Evolutionary conservation across 2,113 vertebrate species (phyloP), one percentile per base, ranked within the genome.

Genomic region (Tragelaphus scriptus): DNA sequence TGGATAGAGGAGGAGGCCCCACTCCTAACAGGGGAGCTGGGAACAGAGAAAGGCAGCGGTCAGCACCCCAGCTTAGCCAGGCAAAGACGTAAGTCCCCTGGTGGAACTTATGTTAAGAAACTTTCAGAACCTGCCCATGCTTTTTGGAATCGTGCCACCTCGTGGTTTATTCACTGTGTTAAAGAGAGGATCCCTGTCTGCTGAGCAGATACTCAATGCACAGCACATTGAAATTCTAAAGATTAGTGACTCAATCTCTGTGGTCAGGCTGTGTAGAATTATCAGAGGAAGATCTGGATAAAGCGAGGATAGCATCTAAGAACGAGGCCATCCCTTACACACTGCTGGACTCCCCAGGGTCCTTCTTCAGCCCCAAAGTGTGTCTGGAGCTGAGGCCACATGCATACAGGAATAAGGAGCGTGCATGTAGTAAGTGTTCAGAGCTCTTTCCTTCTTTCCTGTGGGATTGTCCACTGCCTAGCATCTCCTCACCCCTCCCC

Each of bases 21-120:
- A 6, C 56, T 26, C 5, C 6, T 36, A 7, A 21, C 3, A n/a
- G 4, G 23, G 23, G 2, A 86, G 7, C 7, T 4, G 7, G 6
- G 12, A 1, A 6, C 2, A 0, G 61, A 59, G 71, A 53, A 8
- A 40, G 4, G 12, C 5, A 10, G 0, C 5, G 0, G 3, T 2
- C 0, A 0, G 11, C 30, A 40, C 32, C 49, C 49, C 44, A 5
- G n/a, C 55, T 59, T 23, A 23, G 58, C 40, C 30, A 13, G 61
- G 6, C 25, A 36, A 32, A 93, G 59, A n/a, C 32, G 15, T 0
- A 49, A 49, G 7, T 44, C n/a, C n/a, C 2, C 15, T 26, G 3
- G 0, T 3, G 53, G 12, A 65, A 17, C 12, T 1, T 17, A 7
- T 12, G 51, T 61, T n/a, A 6, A 79, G 71, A 61, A 55, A 23